Evolutionary conservation across 2,888 invertebrate genomes (phyloP).

Genomic region (Drosophila sordidula): DNA sequence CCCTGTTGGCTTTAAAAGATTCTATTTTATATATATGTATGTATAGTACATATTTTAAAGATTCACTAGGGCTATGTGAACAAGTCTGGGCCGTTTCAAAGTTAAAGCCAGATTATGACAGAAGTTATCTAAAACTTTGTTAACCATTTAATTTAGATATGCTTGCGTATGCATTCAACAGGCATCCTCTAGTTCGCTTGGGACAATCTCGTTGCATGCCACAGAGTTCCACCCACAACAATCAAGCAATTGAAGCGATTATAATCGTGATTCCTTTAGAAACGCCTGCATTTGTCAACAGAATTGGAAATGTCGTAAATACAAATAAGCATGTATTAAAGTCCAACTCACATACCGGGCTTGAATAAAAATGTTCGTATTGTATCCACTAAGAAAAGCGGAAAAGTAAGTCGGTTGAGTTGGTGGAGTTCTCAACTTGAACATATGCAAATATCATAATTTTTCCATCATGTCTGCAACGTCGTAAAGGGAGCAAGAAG

Average conservation of each 20-base stretch:
- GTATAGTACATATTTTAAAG: too few species aligned
- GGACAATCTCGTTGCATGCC: slow-evolving; percentile 46
- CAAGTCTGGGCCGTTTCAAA: too few species aligned
- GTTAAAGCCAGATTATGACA: too few species aligned
- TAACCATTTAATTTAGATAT: background rate
- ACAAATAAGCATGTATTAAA: slow-evolving; percentile 61
- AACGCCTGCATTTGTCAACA: slow-evolving; percentile 56
- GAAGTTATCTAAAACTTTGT: background rate
- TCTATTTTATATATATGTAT: too few species aligned
- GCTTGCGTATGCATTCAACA: slow-evolving; percentile 31
- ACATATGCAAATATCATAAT: slow-evolving; percentile 77
- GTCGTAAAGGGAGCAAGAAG: slow-evolving; percentile 46
- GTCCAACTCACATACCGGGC: slow-evolving; percentile 36
- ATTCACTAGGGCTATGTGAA: too few species aligned
- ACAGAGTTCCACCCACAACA: slow-evolving; percentile 38
- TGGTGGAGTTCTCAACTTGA: slow-evolving; percentile 59
- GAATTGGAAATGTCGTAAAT: slow-evolving; percentile 70
- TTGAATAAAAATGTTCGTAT: slow-evolving; percentile 8
- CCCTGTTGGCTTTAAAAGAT: too few species aligned
- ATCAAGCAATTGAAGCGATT: slow-evolving; percentile 68
- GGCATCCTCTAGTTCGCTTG: slow-evolving; percentile 18
- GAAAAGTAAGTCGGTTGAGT: background rate
- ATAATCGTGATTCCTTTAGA: slow-evolving; percentile 47
- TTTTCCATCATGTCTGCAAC: slow-evolving; percentile 60
- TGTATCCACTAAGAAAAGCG: background rate